A percentile compares a stretch with the other conserved stretches of the same genome.
Evolutionary conservation across 2,888 invertebrate genomes (phyloP).

Genomic region (Xestia sexstrigata): DNA sequence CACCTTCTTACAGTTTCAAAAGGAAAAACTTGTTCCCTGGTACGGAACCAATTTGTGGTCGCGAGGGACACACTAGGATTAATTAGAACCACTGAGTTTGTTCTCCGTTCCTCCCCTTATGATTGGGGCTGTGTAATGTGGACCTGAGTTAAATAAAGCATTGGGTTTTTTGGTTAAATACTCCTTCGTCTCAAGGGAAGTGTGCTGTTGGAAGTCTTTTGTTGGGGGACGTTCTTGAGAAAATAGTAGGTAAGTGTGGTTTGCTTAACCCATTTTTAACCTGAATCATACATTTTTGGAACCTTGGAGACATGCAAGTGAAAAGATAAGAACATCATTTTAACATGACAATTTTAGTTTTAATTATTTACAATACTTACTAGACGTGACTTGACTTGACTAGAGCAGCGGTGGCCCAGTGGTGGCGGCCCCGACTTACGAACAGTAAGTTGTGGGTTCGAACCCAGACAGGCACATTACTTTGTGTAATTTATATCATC

Average conservation of each 20-base stretch:
- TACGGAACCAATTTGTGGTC: conserved; percentile 77
- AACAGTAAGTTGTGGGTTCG: too few relatives aligned
- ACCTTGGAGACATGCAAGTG: too few relatives aligned
- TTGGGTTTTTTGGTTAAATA: conserved; percentile 52
- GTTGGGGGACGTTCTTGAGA: conserved; percentile 4
- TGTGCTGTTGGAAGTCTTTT: conserved; percentile 4
- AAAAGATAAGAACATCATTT: too few relatives aligned
- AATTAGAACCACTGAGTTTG: conserved; percentile 76
- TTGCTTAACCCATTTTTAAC: background rate
- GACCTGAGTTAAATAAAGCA: conserved; percentile 55
- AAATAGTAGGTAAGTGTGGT: background rate
- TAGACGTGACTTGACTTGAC: too few relatives aligned
- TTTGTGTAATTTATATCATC: too few relatives aligned
- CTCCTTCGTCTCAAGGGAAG: conserved; percentile 9
- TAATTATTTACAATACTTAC: too few relatives aligned
- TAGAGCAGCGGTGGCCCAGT: too few relatives aligned
- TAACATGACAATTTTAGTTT: too few relatives aligned
- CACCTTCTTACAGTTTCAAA: conserved; percentile 78
- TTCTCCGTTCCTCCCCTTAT: conserved; percentile 65
- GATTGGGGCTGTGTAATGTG: conserved; percentile 54
- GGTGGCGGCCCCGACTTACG: too few relatives aligned
- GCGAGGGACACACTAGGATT: conserved; percentile 81
- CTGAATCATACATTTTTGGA: too few relatives aligned
- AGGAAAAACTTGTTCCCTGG: conserved; percentile 79
- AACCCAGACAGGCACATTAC: too few relatives aligned